phyloP scores from a whole-genome alignment of 1,140 invertebrate genomes.

The Metopolophium dirhodum region DNA sequence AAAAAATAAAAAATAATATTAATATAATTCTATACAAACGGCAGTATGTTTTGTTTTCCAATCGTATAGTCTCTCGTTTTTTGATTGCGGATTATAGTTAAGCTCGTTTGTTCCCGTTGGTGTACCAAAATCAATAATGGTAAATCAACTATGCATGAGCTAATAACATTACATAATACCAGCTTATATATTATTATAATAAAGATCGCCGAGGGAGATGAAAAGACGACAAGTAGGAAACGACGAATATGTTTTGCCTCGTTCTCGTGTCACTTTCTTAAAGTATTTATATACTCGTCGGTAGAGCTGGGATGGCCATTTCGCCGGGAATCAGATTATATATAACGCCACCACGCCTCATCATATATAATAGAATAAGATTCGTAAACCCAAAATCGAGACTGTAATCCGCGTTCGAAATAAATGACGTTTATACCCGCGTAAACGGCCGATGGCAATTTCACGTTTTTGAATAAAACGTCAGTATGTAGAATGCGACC shows the following conservation, averaged over 20 bases:
- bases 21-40: not conserved
- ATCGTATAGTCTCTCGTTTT: not conserved
- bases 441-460: not conserved
- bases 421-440: not conserved
- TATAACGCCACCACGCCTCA: too few relatives aligned
- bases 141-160: not conserved
- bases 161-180: not conserved
- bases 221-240: not conserved
- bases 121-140: not conserved
- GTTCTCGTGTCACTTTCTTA: not conserved
- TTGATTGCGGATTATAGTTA: not conserved
- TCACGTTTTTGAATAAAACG: not conserved
- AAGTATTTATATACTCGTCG: not conserved
- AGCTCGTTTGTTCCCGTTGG: not conserved
- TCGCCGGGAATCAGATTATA: not conserved
- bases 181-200: slow-evolving; percentile 17
- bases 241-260: not conserved
- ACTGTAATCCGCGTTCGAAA: not conserved
- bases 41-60: not conserved
- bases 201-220: not conserved
- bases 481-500: not conserved
- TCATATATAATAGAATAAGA: not conserved
- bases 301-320: not conserved
- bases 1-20: not conserved
- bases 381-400: not conserved